Conservation (phyloP, 2,797 vertebrate species). For the Aphelocoma californica region DNA sequence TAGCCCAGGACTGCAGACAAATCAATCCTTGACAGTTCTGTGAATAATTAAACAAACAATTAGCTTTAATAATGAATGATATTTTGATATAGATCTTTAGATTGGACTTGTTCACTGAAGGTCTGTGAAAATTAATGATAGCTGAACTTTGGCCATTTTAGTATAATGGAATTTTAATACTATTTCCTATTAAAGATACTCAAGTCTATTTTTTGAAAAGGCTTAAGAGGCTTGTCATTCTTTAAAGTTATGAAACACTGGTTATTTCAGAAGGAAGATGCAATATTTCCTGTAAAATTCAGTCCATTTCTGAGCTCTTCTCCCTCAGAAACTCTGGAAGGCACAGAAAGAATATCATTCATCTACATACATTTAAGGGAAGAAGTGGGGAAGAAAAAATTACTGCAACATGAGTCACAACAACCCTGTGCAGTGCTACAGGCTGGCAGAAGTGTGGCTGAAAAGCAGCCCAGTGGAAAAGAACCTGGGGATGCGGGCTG, state of each 20-base stretch:
- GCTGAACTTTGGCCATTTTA: conserved; percentile 37
- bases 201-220: neutral
- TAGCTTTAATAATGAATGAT: conserved; percentile 66
- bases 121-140: conserved; percentile 25
- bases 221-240: neutral
- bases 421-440: neutral
- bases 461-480: neutral
- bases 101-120: conserved; percentile 48
- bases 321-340: neutral
- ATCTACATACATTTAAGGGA: neutral
- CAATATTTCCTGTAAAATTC: neutral
- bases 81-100: conserved; percentile 20
- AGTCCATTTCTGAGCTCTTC: neutral
- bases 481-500: neutral
- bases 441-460: neutral
- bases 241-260: neutral
- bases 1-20: conserved; percentile 6
- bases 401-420: neutral
- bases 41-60: conserved; percentile 68
- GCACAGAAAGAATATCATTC: neutral
- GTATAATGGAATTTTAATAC: conserved; percentile 57
- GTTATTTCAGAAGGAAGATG: neutral
- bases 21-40: neutral
- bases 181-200: conserved; percentile 16
- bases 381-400: neutral